Conservation (phyloP, 2,888 invertebrate species). For the Limnephilus lunatus region DNA sequence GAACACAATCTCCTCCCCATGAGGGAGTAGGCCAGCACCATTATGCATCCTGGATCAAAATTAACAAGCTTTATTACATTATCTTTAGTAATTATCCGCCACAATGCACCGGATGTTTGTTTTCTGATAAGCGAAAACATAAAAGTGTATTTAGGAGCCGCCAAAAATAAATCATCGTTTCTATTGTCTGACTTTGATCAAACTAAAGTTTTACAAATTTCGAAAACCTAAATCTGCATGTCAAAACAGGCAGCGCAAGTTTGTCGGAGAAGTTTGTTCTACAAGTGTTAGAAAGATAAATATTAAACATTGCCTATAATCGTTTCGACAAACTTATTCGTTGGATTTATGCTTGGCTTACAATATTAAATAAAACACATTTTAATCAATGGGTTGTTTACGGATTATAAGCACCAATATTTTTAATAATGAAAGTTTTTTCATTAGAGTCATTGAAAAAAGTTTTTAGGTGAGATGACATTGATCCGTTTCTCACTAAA, state of each 20-base stretch:
- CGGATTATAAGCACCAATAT: background rate
- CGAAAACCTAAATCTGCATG: background rate
- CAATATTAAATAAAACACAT: background rate
- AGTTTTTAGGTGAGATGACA: no score
- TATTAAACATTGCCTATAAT: background rate
- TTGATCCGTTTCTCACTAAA: no score
- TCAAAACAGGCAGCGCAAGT: background rate
- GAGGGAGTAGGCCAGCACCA: conserved; percentile 81
- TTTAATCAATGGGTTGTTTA: background rate
- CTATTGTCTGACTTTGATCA: background rate
- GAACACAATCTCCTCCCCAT: conserved; percentile 85
- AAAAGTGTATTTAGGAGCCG: background rate
- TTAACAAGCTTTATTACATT: background rate
- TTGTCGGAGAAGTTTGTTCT: background rate
- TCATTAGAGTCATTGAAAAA: no score
- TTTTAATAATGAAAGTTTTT: no score
- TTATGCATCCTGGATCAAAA: conserved; percentile 79
- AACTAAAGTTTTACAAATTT: background rate
- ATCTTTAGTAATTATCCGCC: background rate
- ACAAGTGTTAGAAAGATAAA: background rate
- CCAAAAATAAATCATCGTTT: background rate
- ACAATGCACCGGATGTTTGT: background rate
- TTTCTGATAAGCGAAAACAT: background rate
- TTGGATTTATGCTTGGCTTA: background rate
- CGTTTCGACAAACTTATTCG: background rate